A percentile compares a stretch with the other conserved stretches of the same genome.
phyloP scores from a whole-genome alignment of 2,113 vertebrate genomes.

The Salvelinus alpinus region DNA sequence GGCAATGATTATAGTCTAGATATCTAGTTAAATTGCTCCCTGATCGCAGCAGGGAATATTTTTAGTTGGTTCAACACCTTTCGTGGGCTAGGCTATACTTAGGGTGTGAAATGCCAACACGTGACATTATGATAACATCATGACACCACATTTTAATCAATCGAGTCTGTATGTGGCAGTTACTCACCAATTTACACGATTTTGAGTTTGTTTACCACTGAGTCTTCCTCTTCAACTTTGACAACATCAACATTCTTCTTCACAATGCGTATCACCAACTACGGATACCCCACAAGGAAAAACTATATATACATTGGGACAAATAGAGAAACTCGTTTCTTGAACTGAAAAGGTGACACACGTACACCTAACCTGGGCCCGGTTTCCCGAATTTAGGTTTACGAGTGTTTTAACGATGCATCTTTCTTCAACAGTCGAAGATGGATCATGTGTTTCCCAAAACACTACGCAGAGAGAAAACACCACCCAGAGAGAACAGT shows the following conservation, averaged over 20 bases:
- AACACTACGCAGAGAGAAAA: too few species aligned
- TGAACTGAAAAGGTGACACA: too few species aligned
- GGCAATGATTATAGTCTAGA: too few species aligned
- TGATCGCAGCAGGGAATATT: not conserved
- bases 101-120: not conserved
- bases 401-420: too few species aligned
- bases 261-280: not conserved
- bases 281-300: not conserved
- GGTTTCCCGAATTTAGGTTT: too few species aligned
- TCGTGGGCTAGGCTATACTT: not conserved
- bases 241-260: constrained; percentile 9
- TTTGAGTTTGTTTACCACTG: not conserved
- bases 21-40: too few species aligned
- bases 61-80: not conserved
- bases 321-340: not conserved
- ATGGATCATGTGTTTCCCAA: too few species aligned
- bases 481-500: too few species aligned
- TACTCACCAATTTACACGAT: not conserved
- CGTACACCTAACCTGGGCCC: too few species aligned
- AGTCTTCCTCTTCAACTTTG: not conserved
- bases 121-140: not conserved
- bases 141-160: not conserved
- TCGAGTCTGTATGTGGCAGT: not conserved
- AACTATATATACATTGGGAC: not conserved
- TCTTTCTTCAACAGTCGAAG: too few species aligned